Evolutionary conservation across 1,140 invertebrate genomes (phyloP).

Genomic region (Pseudoatta argentina): DNA sequence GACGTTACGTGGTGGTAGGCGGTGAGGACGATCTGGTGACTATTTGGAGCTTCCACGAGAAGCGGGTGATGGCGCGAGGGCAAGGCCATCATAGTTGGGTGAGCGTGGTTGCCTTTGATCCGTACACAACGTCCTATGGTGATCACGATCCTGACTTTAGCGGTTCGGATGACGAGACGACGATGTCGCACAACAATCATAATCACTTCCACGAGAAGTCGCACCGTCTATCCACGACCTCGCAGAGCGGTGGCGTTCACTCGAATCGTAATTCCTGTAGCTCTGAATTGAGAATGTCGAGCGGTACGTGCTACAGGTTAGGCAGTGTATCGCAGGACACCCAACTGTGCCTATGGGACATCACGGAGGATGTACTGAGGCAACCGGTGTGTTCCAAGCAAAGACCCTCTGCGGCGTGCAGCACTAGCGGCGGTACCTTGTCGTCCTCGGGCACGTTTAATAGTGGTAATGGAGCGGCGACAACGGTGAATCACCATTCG

Average conservation of each 20-base stretch:
- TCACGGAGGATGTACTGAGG: slow-evolving; percentile 97
- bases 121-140: slow-evolving; percentile 92
- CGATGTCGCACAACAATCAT: slow-evolving; percentile 85
- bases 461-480: slow-evolving; percentile 81
- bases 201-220: slow-evolving; percentile 83
- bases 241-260: slow-evolving; percentile 80
- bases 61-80: slow-evolving; percentile 97
- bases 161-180: slow-evolving; percentile 88
- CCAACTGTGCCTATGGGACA: slow-evolving; percentile 98
- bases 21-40: slow-evolving; percentile 99
- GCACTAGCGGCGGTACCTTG: slow-evolving; percentile 71
- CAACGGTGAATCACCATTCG: slow-evolving; percentile 79
- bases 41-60: slow-evolving; percentile 97
- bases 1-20: slow-evolving; percentile 97
- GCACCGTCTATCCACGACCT: slow-evolving; percentile 79
- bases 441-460: slow-evolving; percentile 81
- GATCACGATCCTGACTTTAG: slow-evolving; percentile 88
- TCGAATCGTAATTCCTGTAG: slow-evolving; percentile 87
- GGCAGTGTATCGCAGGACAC: slow-evolving; percentile 99
- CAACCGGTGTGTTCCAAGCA: slow-evolving; percentile 88
- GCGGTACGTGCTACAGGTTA: slow-evolving; percentile 93
- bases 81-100: slow-evolving; percentile 99
- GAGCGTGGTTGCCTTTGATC: slow-evolving; percentile 98
- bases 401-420: slow-evolving; percentile 80
- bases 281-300: slow-evolving; percentile 87